phyloP scores from a whole-genome alignment of 2,113 vertebrate species.

The Fukomys damarensis region DNA sequence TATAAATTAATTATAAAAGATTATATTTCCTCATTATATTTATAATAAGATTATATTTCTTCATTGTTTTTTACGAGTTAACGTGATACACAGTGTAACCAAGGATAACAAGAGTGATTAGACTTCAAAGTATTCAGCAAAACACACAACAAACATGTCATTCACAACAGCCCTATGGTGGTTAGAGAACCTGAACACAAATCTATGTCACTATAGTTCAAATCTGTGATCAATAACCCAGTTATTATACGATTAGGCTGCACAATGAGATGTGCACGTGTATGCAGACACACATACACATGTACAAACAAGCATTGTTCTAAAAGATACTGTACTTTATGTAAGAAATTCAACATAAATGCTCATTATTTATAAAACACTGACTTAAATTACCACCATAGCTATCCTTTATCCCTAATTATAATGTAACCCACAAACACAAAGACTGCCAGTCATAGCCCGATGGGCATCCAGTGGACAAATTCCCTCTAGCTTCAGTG shows the following conservation, averaged over 20 bases:
- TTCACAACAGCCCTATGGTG: neutral
- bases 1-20: neutral
- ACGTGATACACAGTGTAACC: neutral
- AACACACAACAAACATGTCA: neutral
- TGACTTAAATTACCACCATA: neutral
- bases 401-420: neutral
- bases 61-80: neutral
- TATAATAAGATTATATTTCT: neutral
- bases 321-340: neutral
- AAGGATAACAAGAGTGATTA: neutral
- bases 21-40: neutral
- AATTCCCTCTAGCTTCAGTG: neutral
- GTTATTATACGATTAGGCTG: neutral
- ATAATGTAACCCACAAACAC: neutral
- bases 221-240: neutral
- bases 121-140: neutral
- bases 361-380: neutral
- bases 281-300: neutral
- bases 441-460: neutral
- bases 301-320: neutral
- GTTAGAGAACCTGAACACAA: neutral
- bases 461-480: neutral
- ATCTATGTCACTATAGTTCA: neutral
- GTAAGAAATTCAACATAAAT: neutral
- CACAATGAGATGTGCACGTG: neutral